These are phyloP conservation scores for Idaea straminata DNA, from an alignment of 2,888 invertebrate species.

Conservation along the genomic window DNA sequence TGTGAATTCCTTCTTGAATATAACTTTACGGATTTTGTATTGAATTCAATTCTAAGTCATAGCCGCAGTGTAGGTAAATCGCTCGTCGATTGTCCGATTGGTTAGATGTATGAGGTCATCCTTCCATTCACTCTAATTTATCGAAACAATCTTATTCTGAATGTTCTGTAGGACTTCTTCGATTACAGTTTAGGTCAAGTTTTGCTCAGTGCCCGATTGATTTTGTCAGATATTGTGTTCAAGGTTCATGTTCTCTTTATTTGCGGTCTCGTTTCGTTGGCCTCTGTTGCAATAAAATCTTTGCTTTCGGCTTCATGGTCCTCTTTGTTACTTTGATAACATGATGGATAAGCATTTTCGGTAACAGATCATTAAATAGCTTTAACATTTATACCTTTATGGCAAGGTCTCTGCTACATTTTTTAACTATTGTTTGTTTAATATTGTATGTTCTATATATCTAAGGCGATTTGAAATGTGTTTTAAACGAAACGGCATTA, in stretches of 20 bases:
- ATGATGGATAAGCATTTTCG: slow-evolving; percentile 69
- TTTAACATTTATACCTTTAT: slow-evolving; percentile 53
- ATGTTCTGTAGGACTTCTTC: slow-evolving; percentile 51
- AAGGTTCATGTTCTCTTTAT: slow-evolving; percentile 79
- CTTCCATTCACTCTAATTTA: slow-evolving; percentile 1
- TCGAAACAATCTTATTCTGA: not conserved
- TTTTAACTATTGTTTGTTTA: not conserved
- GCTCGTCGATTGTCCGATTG: not conserved
- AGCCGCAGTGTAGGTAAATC: not conserved
- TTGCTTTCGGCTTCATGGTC: slow-evolving; percentile 70
- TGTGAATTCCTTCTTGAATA: not conserved
- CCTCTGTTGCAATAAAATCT: slow-evolving; percentile 76
- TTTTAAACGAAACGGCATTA: not conserved
- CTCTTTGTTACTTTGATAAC: slow-evolving; percentile 72
- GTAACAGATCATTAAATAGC: slow-evolving; percentile 54
- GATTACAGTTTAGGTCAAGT: slow-evolving; percentile 74
- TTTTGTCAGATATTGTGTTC: slow-evolving; percentile 78
- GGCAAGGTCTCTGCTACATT: slow-evolving; percentile 39
- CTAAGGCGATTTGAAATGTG: not conserved
- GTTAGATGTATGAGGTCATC: not conserved
- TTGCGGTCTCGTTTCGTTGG: slow-evolving; percentile 77
- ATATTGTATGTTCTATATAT: not conserved
- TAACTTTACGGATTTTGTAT: not conserved
- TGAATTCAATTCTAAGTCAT: not conserved
- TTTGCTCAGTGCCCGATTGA: slow-evolving; percentile 75